Percentiles rank a stretch among this genome's conserved stretches.
Evolutionary conservation across 1,140 invertebrate species (phyloP).

Genomic region (Plodia interpunctella): DNA sequence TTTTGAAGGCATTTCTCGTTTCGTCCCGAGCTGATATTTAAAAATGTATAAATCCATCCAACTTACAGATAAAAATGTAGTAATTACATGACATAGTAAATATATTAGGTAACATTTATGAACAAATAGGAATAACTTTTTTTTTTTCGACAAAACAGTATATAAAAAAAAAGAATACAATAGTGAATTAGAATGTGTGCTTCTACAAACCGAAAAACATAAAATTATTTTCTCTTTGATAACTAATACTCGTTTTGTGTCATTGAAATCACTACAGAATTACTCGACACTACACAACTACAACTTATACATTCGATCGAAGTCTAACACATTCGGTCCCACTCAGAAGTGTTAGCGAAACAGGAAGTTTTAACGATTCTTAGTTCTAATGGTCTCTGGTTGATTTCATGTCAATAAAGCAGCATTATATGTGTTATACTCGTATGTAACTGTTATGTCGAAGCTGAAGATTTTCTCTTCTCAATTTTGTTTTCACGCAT

Average conservation of each 20-base stretch:
- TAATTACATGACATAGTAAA: not conserved
- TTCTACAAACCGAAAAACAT: too few relatives aligned
- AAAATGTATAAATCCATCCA: not conserved
- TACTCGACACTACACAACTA: not conserved
- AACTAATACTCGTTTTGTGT: not conserved
- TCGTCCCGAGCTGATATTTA: not conserved
- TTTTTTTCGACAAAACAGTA: too few relatives aligned
- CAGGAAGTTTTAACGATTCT: slow-evolving; percentile 23
- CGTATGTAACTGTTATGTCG: slow-evolving; percentile 58
- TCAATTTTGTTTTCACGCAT: slow-evolving; percentile 61
- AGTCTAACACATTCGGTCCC: slow-evolving; percentile 6
- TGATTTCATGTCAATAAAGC: slow-evolving; percentile 19
- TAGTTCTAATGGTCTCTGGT: slow-evolving; percentile 52
- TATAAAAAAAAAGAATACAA: too few relatives aligned
- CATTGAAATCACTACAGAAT: not conserved
- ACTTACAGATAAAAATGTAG: not conserved
- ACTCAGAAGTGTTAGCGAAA: not conserved
- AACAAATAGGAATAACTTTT: too few relatives aligned
- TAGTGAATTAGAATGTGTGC: too few relatives aligned
- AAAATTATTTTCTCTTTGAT: too few relatives aligned
- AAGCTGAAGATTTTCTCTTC: slow-evolving; percentile 69
- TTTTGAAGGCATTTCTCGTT: slow-evolving; percentile 16
- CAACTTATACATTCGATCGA: slow-evolving; percentile 9
- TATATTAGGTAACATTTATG: too few relatives aligned
- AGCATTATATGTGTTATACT: slow-evolving; percentile 14